Percentiles rank a stretch among this genome's conserved stretches.
Evolutionary conservation across 2,797 vertebrate genomes (phyloP).

Genomic region (Poliocrania exsul): DNA sequence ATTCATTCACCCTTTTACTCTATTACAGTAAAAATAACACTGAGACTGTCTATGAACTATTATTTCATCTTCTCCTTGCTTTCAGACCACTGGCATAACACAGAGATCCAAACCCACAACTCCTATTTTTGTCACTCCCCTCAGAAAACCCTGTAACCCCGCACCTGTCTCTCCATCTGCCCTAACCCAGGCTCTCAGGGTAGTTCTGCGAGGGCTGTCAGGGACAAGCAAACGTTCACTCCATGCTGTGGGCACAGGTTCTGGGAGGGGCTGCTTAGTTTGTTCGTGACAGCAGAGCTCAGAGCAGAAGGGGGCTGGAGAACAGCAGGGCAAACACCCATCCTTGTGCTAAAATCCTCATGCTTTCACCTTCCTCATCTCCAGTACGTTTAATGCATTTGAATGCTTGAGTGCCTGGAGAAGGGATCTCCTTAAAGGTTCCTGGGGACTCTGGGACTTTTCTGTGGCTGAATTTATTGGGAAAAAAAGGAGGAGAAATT

Average conservation of each 20-base stretch:
- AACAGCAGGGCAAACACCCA: rapidly evolving
- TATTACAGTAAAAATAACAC: not conserved
- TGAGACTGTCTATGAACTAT: not conserved
- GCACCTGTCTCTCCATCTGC: not conserved
- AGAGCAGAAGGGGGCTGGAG: not conserved
- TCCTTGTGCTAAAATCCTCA: not conserved
- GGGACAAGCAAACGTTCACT: too few species aligned
- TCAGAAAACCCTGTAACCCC: not conserved
- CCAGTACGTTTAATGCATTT: not conserved
- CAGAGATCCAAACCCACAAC: not conserved
- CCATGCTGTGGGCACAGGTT: not conserved
- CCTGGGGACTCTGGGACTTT: not conserved
- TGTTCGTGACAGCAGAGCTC: not conserved
- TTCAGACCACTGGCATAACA: not conserved
- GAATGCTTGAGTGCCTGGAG: not conserved
- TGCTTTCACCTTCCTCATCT: not conserved
- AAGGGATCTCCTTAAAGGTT: not conserved
- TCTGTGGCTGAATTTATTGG: not conserved
- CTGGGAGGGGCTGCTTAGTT: not conserved
- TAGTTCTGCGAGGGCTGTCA: not conserved
- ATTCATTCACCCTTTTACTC: not conserved
- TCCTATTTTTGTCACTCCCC: not conserved
- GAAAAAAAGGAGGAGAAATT: not conserved
- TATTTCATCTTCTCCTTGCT: not conserved
- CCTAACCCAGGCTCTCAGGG: not conserved